These are phyloP conservation scores for Nephrotoma guestfalica DNA, from an alignment of 2,888 invertebrate genomes.

Conservation along the genomic window DNA sequence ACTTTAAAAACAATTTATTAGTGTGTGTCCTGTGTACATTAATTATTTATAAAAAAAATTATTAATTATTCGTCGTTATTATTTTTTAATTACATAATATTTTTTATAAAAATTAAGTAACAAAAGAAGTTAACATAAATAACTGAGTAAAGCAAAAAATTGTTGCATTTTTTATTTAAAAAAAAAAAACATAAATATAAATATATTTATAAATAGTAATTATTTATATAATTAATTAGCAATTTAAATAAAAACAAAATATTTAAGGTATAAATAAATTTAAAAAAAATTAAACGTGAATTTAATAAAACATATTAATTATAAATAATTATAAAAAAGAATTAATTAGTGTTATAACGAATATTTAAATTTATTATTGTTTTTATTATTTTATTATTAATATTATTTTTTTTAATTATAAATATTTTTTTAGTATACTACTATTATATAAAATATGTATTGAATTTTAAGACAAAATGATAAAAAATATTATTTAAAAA, in stretches of 20 bases:
- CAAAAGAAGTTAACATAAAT: neutral
- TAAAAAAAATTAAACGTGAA: neutral
- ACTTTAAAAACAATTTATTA: neutral
- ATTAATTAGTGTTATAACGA: neutral
- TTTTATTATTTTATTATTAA: neutral
- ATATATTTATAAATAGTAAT: neutral
- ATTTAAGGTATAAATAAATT: neutral
- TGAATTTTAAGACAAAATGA: neutral
- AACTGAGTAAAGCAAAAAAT: neutral
- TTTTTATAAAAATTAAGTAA: neutral
- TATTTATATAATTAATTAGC: neutral
- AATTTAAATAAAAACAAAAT: neutral
- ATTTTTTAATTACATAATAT: neutral
- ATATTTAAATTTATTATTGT: neutral
- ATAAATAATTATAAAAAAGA: neutral
- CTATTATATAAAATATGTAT: neutral
- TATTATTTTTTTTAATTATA: neutral
- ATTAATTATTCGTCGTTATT: neutral
- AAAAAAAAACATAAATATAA: neutral
- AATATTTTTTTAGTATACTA: neutral
- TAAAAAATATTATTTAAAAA: neutral
- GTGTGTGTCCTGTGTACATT: neutral
- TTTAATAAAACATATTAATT: neutral
- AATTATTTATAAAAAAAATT: neutral
- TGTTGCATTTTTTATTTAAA: neutral